phyloP scores from a whole-genome alignment of 2,888 invertebrate genomes.

The Cheilosia variabilis region DNA sequence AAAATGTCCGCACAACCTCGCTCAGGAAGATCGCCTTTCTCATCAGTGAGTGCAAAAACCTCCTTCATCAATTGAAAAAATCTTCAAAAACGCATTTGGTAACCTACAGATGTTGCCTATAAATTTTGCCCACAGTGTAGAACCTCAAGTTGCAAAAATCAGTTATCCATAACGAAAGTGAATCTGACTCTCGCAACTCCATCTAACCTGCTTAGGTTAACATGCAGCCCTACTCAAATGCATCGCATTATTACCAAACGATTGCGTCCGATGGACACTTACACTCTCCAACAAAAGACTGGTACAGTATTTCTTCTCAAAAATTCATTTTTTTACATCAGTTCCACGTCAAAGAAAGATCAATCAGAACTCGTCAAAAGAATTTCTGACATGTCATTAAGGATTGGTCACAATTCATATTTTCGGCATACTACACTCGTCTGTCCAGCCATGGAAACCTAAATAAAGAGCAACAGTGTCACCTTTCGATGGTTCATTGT shows the following conservation, averaged over 20 bases:
- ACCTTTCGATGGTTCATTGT: constrained; percentile 66
- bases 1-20: too few relatives aligned
- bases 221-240: constrained; percentile 8
- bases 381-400: constrained; percentile 75
- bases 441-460: constrained; percentile 44
- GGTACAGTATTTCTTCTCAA: constrained; percentile 14
- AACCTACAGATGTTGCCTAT: too few relatives aligned
- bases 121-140: too few relatives aligned
- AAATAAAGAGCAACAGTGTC: constrained; percentile 62
- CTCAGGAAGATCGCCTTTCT: too few relatives aligned
- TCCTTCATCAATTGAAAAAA: neutral
- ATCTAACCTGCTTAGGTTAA: constrained; percentile 48
- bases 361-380: constrained; percentile 74
- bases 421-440: constrained; percentile 68
- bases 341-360: constrained; percentile 76
- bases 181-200: constrained; percentile 37
- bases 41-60: too few relatives aligned
- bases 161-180: constrained; percentile 52
- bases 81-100: neutral
- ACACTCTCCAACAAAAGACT: constrained; percentile 67
- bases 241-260: constrained; percentile 64
- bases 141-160: neutral
- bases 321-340: constrained; percentile 59
- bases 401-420: constrained; percentile 76
- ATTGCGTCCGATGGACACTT: constrained; percentile 69